phyloP scores from a whole-genome alignment of 2,797 vertebrate genomes.

The Lycodopsis pacificus region DNA sequence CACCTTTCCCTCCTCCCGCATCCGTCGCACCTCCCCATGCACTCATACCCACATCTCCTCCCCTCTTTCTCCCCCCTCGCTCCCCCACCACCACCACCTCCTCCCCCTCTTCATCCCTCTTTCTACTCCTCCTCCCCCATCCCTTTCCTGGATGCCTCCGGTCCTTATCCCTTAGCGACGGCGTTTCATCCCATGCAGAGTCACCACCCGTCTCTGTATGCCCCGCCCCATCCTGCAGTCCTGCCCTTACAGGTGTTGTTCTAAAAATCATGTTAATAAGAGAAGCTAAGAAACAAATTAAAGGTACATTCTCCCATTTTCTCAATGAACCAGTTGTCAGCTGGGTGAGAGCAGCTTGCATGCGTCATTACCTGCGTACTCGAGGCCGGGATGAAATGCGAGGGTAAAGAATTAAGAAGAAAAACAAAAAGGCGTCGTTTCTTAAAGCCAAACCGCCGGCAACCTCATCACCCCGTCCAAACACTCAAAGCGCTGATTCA shows the following conservation, averaged over 20 bases:
- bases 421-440: constrained; percentile 30
- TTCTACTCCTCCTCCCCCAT: constrained; percentile 69
- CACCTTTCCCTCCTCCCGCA: constrained; percentile 73
- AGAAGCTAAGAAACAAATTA: neutral
- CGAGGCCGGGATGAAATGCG: constrained; percentile 1
- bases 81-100: constrained; percentile 41
- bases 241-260: constrained; percentile 76
- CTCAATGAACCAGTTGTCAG: neutral
- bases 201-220: constrained; percentile 62
- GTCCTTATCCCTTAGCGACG: constrained; percentile 63
- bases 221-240: constrained; percentile 62
- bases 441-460: constrained; percentile 34
- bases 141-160: constrained; percentile 54
- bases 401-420: constrained; percentile 17
- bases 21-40: constrained; percentile 52
- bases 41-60: constrained; percentile 65
- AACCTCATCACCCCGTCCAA: constrained; percentile 25
- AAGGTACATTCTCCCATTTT: constrained; percentile 9
- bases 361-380: constrained; percentile 18
- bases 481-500: constrained; percentile 49
- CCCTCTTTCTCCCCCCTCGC: constrained; percentile 63
- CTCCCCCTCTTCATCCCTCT: constrained; percentile 40
- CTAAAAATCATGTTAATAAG: constrained; percentile 20
- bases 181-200: constrained; percentile 69
- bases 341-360: constrained; percentile 25